A percentile compares a stretch with the other conserved stretches of the same genome.
These are phyloP conservation scores for Acipenser transmontanus DNA, from an alignment of 2,797 vertebrate species.

Conservation along the genomic window DNA sequence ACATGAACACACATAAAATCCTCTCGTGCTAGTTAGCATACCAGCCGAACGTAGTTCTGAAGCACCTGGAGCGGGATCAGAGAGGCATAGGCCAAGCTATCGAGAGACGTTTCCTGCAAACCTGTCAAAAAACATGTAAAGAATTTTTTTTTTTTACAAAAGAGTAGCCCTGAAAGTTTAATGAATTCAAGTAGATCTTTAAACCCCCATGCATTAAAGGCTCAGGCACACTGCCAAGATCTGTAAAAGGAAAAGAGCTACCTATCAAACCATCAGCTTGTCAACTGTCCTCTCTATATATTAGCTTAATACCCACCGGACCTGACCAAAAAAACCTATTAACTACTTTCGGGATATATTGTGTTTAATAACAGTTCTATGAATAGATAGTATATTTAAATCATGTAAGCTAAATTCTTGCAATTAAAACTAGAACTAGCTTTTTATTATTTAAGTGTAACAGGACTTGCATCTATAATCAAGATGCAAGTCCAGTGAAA, in stretches of 20 bases:
- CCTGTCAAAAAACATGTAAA: conserved; percentile 51
- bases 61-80: conserved; percentile 83
- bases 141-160: too few species aligned
- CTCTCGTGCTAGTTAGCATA: conserved; percentile 40
- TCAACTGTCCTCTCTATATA: background rate
- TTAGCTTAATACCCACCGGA: too few species aligned
- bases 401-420: too few species aligned
- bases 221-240: background rate
- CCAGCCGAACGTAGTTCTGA: conserved; percentile 89
- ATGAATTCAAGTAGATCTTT: background rate
- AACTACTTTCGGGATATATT: too few species aligned
- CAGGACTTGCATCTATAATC: too few species aligned
- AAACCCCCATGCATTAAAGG: background rate
- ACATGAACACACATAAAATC: conserved; percentile 4
- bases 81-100: conserved; percentile 77
- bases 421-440: too few species aligned
- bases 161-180: background rate
- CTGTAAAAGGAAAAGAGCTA: background rate
- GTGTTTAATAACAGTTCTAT: too few species aligned
- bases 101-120: conserved; percentile 77
- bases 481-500: too few species aligned
- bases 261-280: background rate
- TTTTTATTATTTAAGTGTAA: too few species aligned
- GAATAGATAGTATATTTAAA: too few species aligned
- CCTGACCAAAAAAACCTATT: too few species aligned